Percentiles rank a stretch among this genome's conserved stretches.
phyloP scores from a whole-genome alignment of 2,797 vertebrate species.

The Neostethus bicornis region DNA sequence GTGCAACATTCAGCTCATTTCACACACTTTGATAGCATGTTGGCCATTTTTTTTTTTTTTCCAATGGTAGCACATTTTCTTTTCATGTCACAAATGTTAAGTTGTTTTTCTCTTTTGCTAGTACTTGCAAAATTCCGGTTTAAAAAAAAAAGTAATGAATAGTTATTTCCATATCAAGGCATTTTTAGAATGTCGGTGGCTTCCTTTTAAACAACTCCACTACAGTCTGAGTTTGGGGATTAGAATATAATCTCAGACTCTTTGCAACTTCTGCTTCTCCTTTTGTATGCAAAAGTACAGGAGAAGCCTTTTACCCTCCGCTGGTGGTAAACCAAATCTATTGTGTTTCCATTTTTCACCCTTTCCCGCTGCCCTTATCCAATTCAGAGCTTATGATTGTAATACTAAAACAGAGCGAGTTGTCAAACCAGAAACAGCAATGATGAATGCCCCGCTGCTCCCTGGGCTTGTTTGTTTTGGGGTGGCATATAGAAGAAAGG shows the following conservation, averaged over 20 bases:
- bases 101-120: neutral
- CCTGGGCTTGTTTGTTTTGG: slow-evolving; percentile 68
- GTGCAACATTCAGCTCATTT: slow-evolving; percentile 5
- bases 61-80: neutral
- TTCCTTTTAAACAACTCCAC: slow-evolving; percentile 37
- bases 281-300: slow-evolving; percentile 48
- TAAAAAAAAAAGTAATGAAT: slow-evolving; percentile 16
- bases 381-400: slow-evolving; percentile 75
- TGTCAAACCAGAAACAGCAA: slow-evolving; percentile 69
- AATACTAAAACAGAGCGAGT: slow-evolving; percentile 76
- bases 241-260: slow-evolving; percentile 62
- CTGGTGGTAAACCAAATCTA: slow-evolving; percentile 64
- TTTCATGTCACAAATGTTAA: neutral
- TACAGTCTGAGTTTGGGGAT: slow-evolving; percentile 53
- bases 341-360: slow-evolving; percentile 71
- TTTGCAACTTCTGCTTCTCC: slow-evolving; percentile 48
- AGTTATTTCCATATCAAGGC: slow-evolving; percentile 40
- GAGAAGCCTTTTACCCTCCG: slow-evolving; percentile 11
- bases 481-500: slow-evolving; percentile 3
- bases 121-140: slow-evolving; percentile 12
- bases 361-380: slow-evolving; percentile 68
- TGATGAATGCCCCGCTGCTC: slow-evolving; percentile 72
- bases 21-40: slow-evolving; percentile 5
- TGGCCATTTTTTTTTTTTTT: neutral
- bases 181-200: slow-evolving; percentile 17